These are phyloP conservation scores for Eulemur macaco DNA, from an alignment of 2,113 vertebrate genomes.

Conservation along the genomic window DNA sequence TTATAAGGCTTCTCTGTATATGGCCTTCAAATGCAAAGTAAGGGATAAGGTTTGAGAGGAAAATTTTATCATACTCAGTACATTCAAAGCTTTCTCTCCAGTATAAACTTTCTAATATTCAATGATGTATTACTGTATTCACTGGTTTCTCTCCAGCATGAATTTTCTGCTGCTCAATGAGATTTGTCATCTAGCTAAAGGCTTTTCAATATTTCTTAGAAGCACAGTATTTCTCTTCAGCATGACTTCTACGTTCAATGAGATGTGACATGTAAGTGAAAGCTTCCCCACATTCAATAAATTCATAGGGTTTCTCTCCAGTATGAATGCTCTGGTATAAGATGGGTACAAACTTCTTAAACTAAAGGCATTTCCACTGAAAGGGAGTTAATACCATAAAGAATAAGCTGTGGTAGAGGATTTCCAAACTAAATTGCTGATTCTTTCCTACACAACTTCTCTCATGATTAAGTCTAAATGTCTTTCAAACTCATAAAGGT, in stretches of 20 bases:
- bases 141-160: constrained; percentile 30
- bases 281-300: not conserved
- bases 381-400: not conserved
- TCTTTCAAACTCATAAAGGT: not conserved
- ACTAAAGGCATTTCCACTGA: constrained; percentile 7
- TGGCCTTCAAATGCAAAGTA: not conserved
- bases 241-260: not conserved
- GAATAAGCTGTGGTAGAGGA: not conserved
- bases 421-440: not conserved
- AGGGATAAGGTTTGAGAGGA: not conserved
- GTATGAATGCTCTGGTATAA: not conserved
- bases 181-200: constrained; percentile 20
- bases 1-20: not conserved
- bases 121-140: not conserved
- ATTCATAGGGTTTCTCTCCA: constrained; percentile 21
- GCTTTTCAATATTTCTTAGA: constrained; percentile 25
- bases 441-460: not conserved
- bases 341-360: not conserved
- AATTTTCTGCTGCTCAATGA: not conserved
- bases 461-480: constrained; percentile 2
- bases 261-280: not conserved
- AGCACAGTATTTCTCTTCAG: not conserved
- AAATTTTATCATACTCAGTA: not conserved
- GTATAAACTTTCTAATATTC: not conserved
- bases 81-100: not conserved